Base-by-base conservation (phyloP, 2,888 invertebrate species). In the Uropetala carovei region DNA sequence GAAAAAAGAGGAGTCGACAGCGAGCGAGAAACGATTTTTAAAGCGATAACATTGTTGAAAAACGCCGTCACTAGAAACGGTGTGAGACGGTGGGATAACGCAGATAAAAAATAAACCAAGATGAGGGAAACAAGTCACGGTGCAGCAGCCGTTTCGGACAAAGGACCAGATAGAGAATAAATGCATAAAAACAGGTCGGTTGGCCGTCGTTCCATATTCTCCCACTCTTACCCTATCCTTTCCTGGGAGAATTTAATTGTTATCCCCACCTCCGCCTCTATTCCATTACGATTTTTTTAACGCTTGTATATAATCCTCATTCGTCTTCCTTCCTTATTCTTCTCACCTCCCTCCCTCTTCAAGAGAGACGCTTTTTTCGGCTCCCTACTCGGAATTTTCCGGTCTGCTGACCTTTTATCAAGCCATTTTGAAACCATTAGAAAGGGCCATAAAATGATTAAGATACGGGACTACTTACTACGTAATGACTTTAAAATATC, bases 401-500 rank as follows among this genome's bases (percentile, higher is more conserved):
- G 30, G 59, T 58, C 86, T 56, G 59, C 56, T 86, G 86, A 59
- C 27, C 86, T 86, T 89, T 30, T 64, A 64, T 75, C 64, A 22
- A 64, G 64, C n/a, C 89, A 64, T 89, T 64, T 89, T 64, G 30
- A 43, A 27, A 59, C 30, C 89, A 59, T 89, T 89, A 64, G n/a
- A 58, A 89, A 89, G 16, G 60, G 64, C 60, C 60, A 89, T 89
- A 89, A 64, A 89, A 64, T 89, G 60, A 89, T 89, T 64, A 89
- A 64, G 64, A 64, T 89, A 27, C 60, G 18, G 60, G 18, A 30
- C 16, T 89, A 43, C 64, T 22, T 30, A 64, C 83, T 56, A 43
- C 43, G 27, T 64, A 60, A n/a, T 64, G 43, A 64, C 64, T 64
- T 13, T 30, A 18, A 64, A 18, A 56, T 43, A 0, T 83, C 22